Evolutionary conservation across 2,113 vertebrate genomes (phyloP).

Genomic region (Pterocles orientalis): DNA sequence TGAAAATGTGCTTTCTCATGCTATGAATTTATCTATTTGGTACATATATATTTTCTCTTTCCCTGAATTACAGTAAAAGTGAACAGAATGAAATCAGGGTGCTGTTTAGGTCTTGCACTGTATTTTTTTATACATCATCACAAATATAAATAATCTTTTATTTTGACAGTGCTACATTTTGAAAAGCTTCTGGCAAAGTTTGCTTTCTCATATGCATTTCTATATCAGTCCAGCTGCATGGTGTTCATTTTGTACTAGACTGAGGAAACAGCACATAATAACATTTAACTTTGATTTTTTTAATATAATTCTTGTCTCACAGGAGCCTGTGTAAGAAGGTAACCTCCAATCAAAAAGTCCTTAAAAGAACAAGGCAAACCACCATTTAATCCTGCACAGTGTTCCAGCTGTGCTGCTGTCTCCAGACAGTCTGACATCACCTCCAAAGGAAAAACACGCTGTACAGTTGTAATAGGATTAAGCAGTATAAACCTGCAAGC

Average conservation of each 20-base stretch:
- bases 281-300: not conserved
- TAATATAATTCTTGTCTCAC: not conserved
- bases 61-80: not conserved
- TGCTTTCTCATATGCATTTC: not conserved
- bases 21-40: not conserved
- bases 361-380: not conserved
- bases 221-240: not conserved
- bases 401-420: constrained; percentile 3
- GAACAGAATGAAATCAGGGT: not conserved
- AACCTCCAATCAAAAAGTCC: not conserved
- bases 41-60: not conserved
- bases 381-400: not conserved
- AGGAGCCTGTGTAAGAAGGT: not conserved
- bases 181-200: not conserved
- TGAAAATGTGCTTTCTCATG: not conserved
- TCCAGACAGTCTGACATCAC: constrained; percentile 1
- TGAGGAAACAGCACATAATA: not conserved
- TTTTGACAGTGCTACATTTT: not conserved
- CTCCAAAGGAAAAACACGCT: not conserved
- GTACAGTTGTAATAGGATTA: constrained; percentile 41
- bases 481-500: constrained; percentile 8
- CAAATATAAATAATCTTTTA: not conserved
- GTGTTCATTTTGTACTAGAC: not conserved
- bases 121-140: not conserved
- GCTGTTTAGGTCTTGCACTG: not conserved